Evolutionary conservation across 2,888 invertebrate species (phyloP).

Genomic region (Drosophila basisetae): DNA sequence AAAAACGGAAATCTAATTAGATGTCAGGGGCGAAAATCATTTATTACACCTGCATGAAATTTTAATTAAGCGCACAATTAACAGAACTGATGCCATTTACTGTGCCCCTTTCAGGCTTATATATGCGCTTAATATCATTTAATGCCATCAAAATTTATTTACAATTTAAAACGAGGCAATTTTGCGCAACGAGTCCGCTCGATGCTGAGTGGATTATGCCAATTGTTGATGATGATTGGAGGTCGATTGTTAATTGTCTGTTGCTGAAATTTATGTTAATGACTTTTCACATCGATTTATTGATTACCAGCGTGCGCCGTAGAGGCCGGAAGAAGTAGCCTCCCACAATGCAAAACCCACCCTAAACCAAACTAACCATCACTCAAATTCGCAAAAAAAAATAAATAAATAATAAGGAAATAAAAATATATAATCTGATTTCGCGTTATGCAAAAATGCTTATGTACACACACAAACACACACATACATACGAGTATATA

Average conservation of each 20-base stretch:
- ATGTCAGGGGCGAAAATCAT: constrained; percentile 64
- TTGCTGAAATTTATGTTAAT: constrained; percentile 72
- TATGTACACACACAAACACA: constrained; percentile 28
- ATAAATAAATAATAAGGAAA: constrained; percentile 1
- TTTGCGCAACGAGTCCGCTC: constrained; percentile 36
- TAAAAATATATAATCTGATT: constrained; percentile 64
- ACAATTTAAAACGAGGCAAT: constrained; percentile 77
- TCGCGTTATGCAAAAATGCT: constrained; percentile 64
- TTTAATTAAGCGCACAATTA: constrained; percentile 80
- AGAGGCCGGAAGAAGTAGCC: neutral
- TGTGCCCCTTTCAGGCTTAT: constrained; percentile 18
- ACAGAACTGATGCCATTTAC: constrained; percentile 49
- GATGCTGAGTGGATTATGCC: constrained; percentile 75
- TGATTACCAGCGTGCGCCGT: constrained; percentile 46
- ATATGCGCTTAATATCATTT: constrained; percentile 69
- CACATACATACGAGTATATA: neutral
- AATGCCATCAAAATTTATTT: constrained; percentile 78
- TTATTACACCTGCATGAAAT: constrained; percentile 80
- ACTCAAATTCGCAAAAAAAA: constrained; percentile 33
- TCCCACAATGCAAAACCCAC: constrained; percentile 21
- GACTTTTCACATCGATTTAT: constrained; percentile 75
- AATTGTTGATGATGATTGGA: constrained; percentile 77
- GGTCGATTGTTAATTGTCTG: constrained; percentile 78
- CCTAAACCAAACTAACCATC: constrained; percentile 39
- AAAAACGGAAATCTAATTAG: constrained; percentile 76